Conservation (phyloP, 92 coral and sea anemone genomes). For the Parazoanthus atlanticus region DNA sequence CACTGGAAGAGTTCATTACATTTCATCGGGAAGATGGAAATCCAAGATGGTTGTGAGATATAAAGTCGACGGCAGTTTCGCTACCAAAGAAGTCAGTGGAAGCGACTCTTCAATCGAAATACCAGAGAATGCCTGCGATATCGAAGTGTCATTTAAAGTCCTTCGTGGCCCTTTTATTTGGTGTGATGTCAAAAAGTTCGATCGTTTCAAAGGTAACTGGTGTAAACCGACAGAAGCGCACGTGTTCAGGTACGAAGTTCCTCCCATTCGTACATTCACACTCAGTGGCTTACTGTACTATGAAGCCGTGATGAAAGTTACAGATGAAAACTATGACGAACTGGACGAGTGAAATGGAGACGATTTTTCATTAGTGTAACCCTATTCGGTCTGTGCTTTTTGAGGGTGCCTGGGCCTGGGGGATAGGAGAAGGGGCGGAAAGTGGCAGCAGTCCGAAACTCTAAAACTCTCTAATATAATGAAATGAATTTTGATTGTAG, state of each 20-base stretch:
- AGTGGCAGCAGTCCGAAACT: too few species aligned
- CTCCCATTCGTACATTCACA: constrained; percentile 32
- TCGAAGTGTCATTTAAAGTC: constrained; percentile 30
- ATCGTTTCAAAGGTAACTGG: constrained; percentile 19
- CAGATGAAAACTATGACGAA: neutral
- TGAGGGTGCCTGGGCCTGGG: too few species aligned
- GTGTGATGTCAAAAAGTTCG: constrained; percentile 45
- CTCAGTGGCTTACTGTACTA: constrained; percentile 19
- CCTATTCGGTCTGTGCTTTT: too few species aligned
- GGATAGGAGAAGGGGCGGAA: too few species aligned
- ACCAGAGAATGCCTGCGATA: constrained; percentile 17
- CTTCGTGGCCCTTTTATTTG: neutral
- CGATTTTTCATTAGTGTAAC: too few species aligned
- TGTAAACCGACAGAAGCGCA: constrained; percentile 12
- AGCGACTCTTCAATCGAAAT: constrained; percentile 12
- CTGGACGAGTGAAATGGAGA: neutral
- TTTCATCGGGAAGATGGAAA: constrained; percentile 17
- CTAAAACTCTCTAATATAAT: too few species aligned
- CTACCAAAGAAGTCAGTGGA: constrained; percentile 10
- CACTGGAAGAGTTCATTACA: constrained; percentile 21
- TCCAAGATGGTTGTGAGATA: constrained; percentile 38
- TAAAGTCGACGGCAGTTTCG: neutral
- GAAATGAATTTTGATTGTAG: too few species aligned
- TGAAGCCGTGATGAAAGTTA: constrained; percentile 38
- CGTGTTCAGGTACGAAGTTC: constrained; percentile 20